Conservation (phyloP, 2,113 vertebrate species). For the Triplophysa rosa region DNA sequence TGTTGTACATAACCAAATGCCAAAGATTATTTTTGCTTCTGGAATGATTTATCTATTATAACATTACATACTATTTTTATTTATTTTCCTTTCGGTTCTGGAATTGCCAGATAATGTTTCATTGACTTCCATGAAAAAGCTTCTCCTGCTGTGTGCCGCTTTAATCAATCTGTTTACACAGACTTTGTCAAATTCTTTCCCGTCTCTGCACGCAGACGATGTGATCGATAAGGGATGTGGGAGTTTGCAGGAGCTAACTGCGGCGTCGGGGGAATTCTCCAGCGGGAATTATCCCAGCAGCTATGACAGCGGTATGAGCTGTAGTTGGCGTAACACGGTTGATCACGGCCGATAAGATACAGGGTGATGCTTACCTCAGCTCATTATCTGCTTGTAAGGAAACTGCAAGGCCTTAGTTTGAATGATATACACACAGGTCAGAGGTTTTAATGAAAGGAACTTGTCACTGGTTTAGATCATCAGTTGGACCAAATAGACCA, state of each 20-base stretch:
- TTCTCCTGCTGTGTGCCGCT: slow-evolving; percentile 11
- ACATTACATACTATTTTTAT: not conserved
- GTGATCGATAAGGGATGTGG: slow-evolving; percentile 60
- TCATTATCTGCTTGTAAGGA: not conserved
- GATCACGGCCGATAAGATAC: slow-evolving; percentile 74
- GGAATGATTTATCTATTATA: not conserved
- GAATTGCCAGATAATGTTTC: not conserved
- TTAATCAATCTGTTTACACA: slow-evolving; percentile 36
- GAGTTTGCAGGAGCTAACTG: slow-evolving; percentile 61
- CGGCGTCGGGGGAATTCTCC: slow-evolving; percentile 69
- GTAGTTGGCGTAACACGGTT: slow-evolving; percentile 74
- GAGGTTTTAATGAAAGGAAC: too few species aligned
- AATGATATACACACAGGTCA: too few species aligned
- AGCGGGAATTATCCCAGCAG: slow-evolving; percentile 72
- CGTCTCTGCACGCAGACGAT: slow-evolving; percentile 30
- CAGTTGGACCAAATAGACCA: too few species aligned
- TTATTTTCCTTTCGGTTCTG: not conserved
- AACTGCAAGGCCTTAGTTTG: not conserved
- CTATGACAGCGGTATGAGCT: slow-evolving; percentile 71
- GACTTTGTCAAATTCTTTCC: slow-evolving; percentile 8
- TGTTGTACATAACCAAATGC: not conserved
- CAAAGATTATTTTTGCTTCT: not conserved
- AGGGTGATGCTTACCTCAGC: not conserved
- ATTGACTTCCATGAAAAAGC: slow-evolving; percentile 2
- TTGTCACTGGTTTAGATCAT: too few species aligned